A percentile compares a stretch with the other conserved stretches of the same genome.
These are phyloP conservation scores for Tillus elongatus DNA, from an alignment of 2,888 invertebrate species.

Conservation along the genomic window DNA sequence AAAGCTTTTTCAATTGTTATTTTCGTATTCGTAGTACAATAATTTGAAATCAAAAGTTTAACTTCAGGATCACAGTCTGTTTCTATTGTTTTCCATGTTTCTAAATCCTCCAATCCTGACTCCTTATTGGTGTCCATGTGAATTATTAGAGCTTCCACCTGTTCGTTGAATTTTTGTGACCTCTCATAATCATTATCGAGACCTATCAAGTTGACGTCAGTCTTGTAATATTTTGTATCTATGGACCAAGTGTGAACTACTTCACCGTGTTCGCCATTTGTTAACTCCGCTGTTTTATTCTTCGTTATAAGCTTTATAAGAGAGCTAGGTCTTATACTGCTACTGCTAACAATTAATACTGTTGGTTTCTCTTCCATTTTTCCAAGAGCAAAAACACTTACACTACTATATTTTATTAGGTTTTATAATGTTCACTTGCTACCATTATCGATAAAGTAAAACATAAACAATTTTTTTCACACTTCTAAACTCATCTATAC, in stretches of 20 bases:
- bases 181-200: constrained; percentile 43
- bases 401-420: too few relatives aligned
- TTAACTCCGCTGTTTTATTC: constrained; percentile 17
- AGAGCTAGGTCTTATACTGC: constrained; percentile 38
- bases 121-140: constrained; percentile 52
- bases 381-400: too few relatives aligned
- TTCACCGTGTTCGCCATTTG: constrained; percentile 18
- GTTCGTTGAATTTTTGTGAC: constrained; percentile 41
- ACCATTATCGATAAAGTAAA: too few relatives aligned
- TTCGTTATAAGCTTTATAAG: constrained; percentile 39
- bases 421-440: too few relatives aligned
- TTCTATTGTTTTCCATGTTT: constrained; percentile 32
- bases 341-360: constrained; percentile 37
- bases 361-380: constrained; percentile 30
- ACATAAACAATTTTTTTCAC: too few relatives aligned
- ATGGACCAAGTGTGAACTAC: constrained; percentile 47
- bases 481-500: too few relatives aligned
- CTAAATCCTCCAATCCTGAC: constrained; percentile 37
- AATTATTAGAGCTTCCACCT: constrained; percentile 54
- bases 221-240: constrained; percentile 64
- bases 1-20: constrained; percentile 41
- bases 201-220: constrained; percentile 50
- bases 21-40: constrained; percentile 40
- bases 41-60: constrained; percentile 49
- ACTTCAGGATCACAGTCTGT: constrained; percentile 43